Conservation (phyloP, 1,140 invertebrate species). For the Stegodyphus dumicola region DNA sequence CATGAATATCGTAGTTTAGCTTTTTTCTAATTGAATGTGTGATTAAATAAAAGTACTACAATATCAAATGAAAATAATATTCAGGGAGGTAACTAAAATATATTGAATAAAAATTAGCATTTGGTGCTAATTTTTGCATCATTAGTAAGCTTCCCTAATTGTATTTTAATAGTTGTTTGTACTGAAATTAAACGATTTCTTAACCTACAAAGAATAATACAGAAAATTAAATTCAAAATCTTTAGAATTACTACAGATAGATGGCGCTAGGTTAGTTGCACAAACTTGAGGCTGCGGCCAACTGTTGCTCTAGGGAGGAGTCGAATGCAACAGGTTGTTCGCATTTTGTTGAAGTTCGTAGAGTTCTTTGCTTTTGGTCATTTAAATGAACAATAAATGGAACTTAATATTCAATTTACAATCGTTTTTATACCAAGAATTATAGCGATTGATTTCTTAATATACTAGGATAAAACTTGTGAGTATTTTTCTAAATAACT, state of each 20-base stretch:
- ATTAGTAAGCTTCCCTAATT: too few relatives aligned
- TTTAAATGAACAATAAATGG: conserved; percentile 34
- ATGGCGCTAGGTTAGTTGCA: conserved; percentile 32
- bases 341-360: conserved; percentile 56
- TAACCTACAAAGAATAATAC: not conserved
- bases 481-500: not conserved
- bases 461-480: not conserved
- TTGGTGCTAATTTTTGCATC: too few relatives aligned
- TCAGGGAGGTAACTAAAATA: too few relatives aligned
- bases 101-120: too few relatives aligned
- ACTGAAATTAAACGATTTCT: too few relatives aligned
- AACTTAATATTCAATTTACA: conserved; percentile 1
- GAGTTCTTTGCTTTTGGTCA: conserved; percentile 33
- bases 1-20: too few relatives aligned
- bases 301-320: conserved; percentile 59
- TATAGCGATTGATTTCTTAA: not conserved
- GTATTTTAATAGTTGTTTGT: too few relatives aligned
- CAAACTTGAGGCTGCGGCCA: conserved; percentile 36
- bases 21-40: too few relatives aligned
- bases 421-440: not conserved
- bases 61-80: too few relatives aligned
- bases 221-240: not conserved
- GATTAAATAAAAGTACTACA: too few relatives aligned
- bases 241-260: not conserved
- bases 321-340: conserved; percentile 59